Base-by-base conservation (phyloP, 37 sponge, comb jelly and placozoan genomes). In the Theonella swinhoei region DNA sequence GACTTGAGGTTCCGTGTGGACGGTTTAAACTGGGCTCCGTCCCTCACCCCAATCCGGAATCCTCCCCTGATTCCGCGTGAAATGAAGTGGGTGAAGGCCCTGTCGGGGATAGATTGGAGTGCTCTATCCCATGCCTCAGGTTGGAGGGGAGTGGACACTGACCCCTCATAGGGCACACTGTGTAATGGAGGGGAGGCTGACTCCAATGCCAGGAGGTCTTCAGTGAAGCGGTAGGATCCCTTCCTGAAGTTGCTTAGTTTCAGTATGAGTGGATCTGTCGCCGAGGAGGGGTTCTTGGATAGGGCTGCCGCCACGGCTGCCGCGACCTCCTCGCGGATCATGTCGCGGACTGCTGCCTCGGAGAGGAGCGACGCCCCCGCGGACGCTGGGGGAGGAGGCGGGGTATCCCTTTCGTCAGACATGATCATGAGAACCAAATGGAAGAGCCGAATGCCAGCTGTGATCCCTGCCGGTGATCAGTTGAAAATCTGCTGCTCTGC, bases 201-300 rank as follows among this genome's bases (percentile, higher is more conserved):
- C 68, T 72, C 73, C 39, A 72, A 23, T 37, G 73, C 73, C 40
- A 72, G 73, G 73, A 72, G 73, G 24, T 33, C 38, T 23, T 34
- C 73, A 38, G 73, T 72, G 40, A 38, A 66, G 22, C 31, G 8
- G 67, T 66, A 66, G 30, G 19, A 8, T 5, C 67, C 67, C 19
- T 8, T 28, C 23, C 22, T 23, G n/a, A 30, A 66, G 31, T 66
- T 66, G 19, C 54, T 14, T 14, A 47, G 7, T 7, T 7, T 47
- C 54, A 47, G 54, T 7, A 47, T 47, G 54, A 14, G 54, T 17
- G 54, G 54, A 7, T 47, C 54, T n/a, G n/a, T n/a, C n/a, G n/a
- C n/a, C n/a, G n/a, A n/a, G n/a, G n/a, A n/a, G n/a, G n/a, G n/a
- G n/a, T n/a, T n/a, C n/a, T n/a, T n/a, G n/a, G n/a, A n/a, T n/a